Evolutionary conservation across 1,140 invertebrate genomes (phyloP), one percentile per base, ranked within the genome.

Genomic region (Holcopasites calliopsidis): DNA sequence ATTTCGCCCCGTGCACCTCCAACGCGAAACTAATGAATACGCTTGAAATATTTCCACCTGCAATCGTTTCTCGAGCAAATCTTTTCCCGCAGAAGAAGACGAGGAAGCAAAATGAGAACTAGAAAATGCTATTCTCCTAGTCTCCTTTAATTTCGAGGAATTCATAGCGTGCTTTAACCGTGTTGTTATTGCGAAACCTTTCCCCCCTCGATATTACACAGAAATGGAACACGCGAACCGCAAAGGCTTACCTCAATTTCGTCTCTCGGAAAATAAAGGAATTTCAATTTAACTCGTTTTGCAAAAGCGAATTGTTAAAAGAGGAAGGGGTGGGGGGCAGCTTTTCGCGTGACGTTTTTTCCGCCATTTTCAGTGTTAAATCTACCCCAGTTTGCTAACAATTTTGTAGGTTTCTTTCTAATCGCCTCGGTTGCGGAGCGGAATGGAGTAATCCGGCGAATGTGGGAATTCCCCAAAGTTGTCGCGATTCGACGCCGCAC

Each of bases 1-100:
- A 21, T 16, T 42, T 11, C 23, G 40, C 4, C 28, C 60, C 6
- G 5, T 2, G 21, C 33, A 18, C 28, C 38, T 42, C 50, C 40
- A 31, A 68, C 35, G 65, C 65, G 50, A 68, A 35, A 68, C 55
- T 68, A 68, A 68, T 68, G 65, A 55, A 68, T 18, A 35, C 35
- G 47, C 35, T 68, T 55, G 23, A 38, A 68, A 68, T 38, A 54
- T 55, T 68, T 55, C 60, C 60, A 55, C 18, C 50, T 50, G n/a
- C 16, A 28, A 55, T 42, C 42, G 65, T 64, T 62, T 49, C 61
- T 35, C n/a, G 18, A 13, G n/a, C 21, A 47, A 21, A 5, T 2
- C n/a, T n/a, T 50, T n/a, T 8, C n/a, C 10, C 3, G 23, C 3
- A 49, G 18, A n/a, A n/a, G 44, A n/a, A 23, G 28, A 23, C 11